phyloP scores from a whole-genome alignment of 2,113 vertebrate genomes.

The Callopanchax toddi region DNA sequence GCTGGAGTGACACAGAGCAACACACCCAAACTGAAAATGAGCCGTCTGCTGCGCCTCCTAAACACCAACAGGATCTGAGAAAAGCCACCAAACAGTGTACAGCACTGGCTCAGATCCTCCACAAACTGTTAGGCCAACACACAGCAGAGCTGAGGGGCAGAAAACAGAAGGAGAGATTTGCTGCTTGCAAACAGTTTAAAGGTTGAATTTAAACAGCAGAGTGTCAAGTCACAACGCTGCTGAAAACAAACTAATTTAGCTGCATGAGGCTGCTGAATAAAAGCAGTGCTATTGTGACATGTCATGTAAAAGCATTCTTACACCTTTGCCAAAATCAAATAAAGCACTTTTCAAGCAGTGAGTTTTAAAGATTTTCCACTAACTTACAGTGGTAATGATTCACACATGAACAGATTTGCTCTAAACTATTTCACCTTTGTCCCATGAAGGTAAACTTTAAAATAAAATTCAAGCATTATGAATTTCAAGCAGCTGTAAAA shows the following conservation, averaged over 20 bases:
- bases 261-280: not conserved
- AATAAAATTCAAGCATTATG: too few relatives aligned
- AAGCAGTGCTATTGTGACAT: not conserved
- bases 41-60: slow-evolving; percentile 39
- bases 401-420: too few relatives aligned
- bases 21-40: slow-evolving; percentile 60
- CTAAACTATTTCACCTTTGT: too few relatives aligned
- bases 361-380: too few relatives aligned
- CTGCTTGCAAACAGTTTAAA: slow-evolving; percentile 10
- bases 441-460: too few relatives aligned
- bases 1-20: slow-evolving; percentile 45
- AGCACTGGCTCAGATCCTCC: slow-evolving; percentile 29
- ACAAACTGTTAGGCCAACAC: slow-evolving; percentile 39
- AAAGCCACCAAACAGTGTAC: slow-evolving; percentile 44
- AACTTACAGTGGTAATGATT: too few relatives aligned
- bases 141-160: slow-evolving; percentile 23
- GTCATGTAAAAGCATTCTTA: too few relatives aligned
- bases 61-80: slow-evolving; percentile 34
- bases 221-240: not conserved
- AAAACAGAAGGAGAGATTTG: not conserved
- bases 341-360: too few relatives aligned
- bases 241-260: not conserved
- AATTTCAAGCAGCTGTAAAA: not conserved
- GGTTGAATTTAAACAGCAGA: slow-evolving; percentile 24
- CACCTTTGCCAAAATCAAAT: too few relatives aligned